Evolutionary conservation across 2,888 invertebrate genomes (phyloP), one percentile per base, ranked within the genome.

Genomic region (Gisinianus flammeolus): DNA sequence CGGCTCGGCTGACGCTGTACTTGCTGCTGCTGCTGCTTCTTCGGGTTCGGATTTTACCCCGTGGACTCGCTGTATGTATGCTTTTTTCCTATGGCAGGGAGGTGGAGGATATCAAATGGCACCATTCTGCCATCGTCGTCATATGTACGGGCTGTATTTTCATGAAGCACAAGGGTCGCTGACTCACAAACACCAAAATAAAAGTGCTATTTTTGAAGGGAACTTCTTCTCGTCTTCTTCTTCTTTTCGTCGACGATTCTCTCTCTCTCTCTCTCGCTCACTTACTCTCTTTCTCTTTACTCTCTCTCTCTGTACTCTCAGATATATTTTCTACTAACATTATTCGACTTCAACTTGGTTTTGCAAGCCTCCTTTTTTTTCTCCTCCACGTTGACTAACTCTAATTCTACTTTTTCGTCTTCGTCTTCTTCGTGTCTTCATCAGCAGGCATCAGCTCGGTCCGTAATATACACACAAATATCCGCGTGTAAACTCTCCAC

Each of bases 161-260:
- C 24, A 56, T 44, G 24, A n/a, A 69, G 77, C 44, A 71, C 70
- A 77, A 83, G 83, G 85, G 85, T 85, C 85, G 85, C 85, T 85
- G 85, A 85, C 85, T 85, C 85, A 85, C 77, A 79, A 79, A 81
- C 79, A 80, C 83, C 80, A 83, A 83, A 83, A 83, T 81, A 83
- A 83, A 82, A 81, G 81, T 84, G 85, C 85, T 85, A 85, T 85
- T 85, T 85, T 84, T 85, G 85, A 85, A 83, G 83, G 83, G 76
- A 78, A 78, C 79, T 73, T 44, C 28, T 71, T 19, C 30, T 26
- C 28, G 4, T 24, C 16, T 24, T 30, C 28, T 16, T 66, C 66
- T 24, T 26, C 28, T 28, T 16, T 28, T 58, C 72, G 22, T 72
- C 72, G n/a, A 8, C 8, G 2, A 2, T 24, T 24, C 62, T 62